phyloP scores from a whole-genome alignment of 2,113 vertebrate genomes.

The Pungitius pungitius region DNA sequence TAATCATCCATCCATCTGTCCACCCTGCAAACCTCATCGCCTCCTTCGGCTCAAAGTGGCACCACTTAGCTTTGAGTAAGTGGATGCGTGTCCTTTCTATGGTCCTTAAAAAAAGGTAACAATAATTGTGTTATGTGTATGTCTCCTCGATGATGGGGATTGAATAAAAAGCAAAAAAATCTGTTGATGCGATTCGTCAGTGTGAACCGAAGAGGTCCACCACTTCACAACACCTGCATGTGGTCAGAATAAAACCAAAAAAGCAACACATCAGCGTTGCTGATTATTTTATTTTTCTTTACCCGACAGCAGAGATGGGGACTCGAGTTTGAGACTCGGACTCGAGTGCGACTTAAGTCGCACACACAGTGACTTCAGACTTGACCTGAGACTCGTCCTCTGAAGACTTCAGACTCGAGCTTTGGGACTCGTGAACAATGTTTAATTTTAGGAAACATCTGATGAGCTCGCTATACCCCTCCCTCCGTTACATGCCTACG shows the following conservation, averaged over 20 bases:
- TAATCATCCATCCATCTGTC: constrained; percentile 72
- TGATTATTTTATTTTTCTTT: too few species aligned
- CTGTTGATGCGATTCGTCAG: background rate
- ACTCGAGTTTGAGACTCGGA: too few species aligned
- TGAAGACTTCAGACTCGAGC: too few species aligned
- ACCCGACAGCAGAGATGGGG: too few species aligned
- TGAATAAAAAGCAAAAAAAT: background rate
- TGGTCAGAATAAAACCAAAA: background rate
- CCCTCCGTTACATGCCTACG: too few species aligned
- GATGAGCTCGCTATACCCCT: too few species aligned
- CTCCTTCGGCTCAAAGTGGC: constrained; percentile 42
- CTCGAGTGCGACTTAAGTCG: too few species aligned
- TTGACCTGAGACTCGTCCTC: too few species aligned
- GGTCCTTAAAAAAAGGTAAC: background rate
- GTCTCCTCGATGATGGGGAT: background rate
- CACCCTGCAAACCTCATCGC: constrained; percentile 26
- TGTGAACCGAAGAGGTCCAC: background rate
- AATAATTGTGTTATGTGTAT: background rate
- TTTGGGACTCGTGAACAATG: too few species aligned
- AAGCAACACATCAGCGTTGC: background rate
- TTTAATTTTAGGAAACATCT: too few species aligned
- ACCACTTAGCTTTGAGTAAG: constrained; percentile 38
- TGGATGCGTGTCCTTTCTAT: background rate
- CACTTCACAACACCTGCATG: background rate
- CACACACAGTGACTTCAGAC: too few species aligned